Evolutionary conservation across 2,888 invertebrate species (phyloP).

Genomic region (Thymelicus lineola): DNA sequence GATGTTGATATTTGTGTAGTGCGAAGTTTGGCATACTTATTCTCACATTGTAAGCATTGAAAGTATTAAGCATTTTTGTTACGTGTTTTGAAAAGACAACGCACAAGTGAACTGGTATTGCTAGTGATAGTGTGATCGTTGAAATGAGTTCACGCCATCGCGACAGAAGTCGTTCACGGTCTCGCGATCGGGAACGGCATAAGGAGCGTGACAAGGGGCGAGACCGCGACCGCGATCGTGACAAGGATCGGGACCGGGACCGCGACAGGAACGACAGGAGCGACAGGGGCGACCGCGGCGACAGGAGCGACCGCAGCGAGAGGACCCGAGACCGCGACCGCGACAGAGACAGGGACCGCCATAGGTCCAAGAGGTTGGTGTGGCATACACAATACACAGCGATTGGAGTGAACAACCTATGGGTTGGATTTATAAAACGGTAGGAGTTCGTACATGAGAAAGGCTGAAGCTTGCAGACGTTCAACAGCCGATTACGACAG

Average conservation of each 20-base stretch:
- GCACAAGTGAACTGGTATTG: too few species aligned
- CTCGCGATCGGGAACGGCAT: constrained; percentile 66
- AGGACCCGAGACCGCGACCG: constrained; percentile 59
- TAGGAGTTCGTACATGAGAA: constrained; percentile 21
- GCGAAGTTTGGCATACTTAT: too few species aligned
- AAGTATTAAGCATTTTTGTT: too few species aligned
- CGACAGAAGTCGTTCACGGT: constrained; percentile 79
- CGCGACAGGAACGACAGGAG: constrained; percentile 62
- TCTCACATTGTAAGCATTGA: too few species aligned
- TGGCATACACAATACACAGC: background rate
- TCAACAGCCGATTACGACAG: too few species aligned
- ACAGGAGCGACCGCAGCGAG: constrained; percentile 61
- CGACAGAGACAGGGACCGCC: constrained; percentile 63
- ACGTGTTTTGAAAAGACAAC: too few species aligned
- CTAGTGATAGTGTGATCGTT: background rate
- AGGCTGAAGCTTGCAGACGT: too few species aligned
- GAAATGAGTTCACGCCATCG: constrained; percentile 84
- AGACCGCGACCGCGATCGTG: constrained; percentile 61
- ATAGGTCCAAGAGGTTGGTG: constrained; percentile 78
- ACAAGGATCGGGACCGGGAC: constrained; percentile 67
- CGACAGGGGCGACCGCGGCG: constrained; percentile 65
- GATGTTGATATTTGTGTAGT: too few species aligned
- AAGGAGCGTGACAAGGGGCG: constrained; percentile 62
- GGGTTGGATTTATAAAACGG: too few species aligned
- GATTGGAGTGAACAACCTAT: too few species aligned